Evolutionary conservation across 2,113 vertebrate genomes (phyloP).

Genomic region (Ochotona curzoniae): DNA sequence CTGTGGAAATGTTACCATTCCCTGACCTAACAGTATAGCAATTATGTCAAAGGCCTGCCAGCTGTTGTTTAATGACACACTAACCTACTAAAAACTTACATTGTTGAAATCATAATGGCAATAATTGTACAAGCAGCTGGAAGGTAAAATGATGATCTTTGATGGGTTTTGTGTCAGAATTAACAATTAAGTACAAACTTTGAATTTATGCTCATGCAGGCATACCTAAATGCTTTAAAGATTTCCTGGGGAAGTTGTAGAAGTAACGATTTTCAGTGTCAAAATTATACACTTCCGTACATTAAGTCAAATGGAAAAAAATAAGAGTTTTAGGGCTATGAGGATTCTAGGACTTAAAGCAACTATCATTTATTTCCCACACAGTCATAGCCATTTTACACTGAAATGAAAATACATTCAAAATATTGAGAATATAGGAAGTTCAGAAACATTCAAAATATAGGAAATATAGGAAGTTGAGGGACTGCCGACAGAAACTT

Average conservation of each 20-base stretch:
- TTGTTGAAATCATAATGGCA: constrained; percentile 74
- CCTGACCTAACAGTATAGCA: background rate
- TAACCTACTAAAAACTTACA: constrained; percentile 62
- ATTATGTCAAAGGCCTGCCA: constrained; percentile 67
- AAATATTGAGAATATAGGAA: background rate
- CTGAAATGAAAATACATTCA: background rate
- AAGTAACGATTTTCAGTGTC: background rate
- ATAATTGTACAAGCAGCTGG: constrained; percentile 72
- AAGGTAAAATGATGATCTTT: constrained; percentile 81
- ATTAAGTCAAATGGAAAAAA: background rate
- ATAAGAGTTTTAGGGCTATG: background rate
- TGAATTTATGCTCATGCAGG: constrained; percentile 54
- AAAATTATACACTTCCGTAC: background rate
- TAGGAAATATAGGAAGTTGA: background rate
- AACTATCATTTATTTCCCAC: background rate
- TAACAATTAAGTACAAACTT: constrained; percentile 65
- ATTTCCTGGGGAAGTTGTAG: background rate
- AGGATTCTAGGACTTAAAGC: background rate
- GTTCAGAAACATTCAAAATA: background rate
- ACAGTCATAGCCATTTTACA: background rate
- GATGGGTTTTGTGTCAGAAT: constrained; percentile 78
- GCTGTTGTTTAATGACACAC: constrained; percentile 59
- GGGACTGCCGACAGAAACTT: background rate
- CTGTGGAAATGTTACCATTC: background rate
- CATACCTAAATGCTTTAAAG: constrained; percentile 58